phyloP scores from a whole-genome alignment of 2,797 vertebrate genomes.

The Squalus acanthias region DNA sequence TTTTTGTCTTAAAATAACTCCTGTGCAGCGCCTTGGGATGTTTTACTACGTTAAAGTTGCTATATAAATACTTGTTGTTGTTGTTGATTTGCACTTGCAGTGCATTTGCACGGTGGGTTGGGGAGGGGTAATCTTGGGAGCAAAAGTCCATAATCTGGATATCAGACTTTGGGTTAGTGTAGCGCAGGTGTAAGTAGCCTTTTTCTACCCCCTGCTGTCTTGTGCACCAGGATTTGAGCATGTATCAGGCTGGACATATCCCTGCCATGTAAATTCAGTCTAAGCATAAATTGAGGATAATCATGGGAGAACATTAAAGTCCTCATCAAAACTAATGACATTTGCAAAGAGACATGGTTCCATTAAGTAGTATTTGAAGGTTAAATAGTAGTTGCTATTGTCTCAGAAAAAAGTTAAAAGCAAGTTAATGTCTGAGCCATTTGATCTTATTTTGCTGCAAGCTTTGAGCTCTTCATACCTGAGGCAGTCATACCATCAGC shows the following conservation, averaged over 20 bases:
- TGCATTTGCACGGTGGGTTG: background rate
- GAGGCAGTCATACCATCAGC: background rate
- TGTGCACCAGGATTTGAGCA: background rate
- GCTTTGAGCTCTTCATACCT: background rate
- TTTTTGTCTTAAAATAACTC: too few relatives aligned
- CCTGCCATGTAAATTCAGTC: background rate
- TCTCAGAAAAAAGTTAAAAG: background rate
- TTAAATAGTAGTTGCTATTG: background rate
- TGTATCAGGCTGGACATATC: background rate
- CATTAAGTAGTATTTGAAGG: background rate
- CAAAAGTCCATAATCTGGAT: background rate
- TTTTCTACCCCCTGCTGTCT: background rate
- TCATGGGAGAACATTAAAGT: background rate
- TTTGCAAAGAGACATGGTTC: background rate
- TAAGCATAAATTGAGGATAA: background rate
- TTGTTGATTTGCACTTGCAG: background rate
- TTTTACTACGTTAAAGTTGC: too few relatives aligned
- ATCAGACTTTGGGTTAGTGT: background rate
- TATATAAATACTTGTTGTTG: background rate
- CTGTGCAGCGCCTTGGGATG: too few relatives aligned
- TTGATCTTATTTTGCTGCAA: background rate
- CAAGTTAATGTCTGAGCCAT: background rate
- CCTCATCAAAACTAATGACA: background rate
- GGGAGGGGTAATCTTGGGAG: background rate
- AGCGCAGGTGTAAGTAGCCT: background rate